Base-by-base conservation (phyloP, 2,888 invertebrate species). In the Neuroscelio doddi region DNA sequence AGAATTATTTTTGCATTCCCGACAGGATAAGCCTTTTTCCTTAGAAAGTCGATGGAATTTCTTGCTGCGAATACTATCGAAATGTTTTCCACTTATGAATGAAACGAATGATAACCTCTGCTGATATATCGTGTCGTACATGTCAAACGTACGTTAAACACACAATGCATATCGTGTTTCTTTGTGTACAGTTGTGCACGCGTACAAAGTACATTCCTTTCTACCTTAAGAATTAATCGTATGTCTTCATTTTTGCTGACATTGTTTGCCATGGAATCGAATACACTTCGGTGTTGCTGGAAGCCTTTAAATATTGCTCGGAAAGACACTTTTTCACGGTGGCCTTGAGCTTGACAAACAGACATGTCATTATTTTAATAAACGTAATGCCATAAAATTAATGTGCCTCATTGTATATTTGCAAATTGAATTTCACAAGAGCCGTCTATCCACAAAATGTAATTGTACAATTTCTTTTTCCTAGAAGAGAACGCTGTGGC, bases 91-190 rank as follows among this genome's bases (percentile, higher is more conserved):
- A 17, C 24, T 42, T 38, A 39, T 17, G 46, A 34, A 46, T 52
- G 29, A 44, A 41, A 29, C 47, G 39, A 45, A 36, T 51, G 41
- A 46, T 42, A 50, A 49, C 50, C 32, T 38, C 49, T 47, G 36
- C 17, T 24, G 47, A 26, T 44, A 21, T 27, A n/a, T n/a, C 39
- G 30, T 26, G 57, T 29, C 9, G 8, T 27, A 29, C 34, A 30
- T 12, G 24, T 41, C 38, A 34, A 30, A 38, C 38, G 36, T 24
- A n/a, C 16, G 39, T 39, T 39, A 9, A 26, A 42, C 42, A 42
- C 42, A 42, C n/a, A 10, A n/a, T 10, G 21, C 29, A 14, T 44
- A 44, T 44, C 44, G 44, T 21, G n/a, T 44, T 24, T 24, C 45
- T 27, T 17, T 5, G 12, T 1, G 30, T 12, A 51, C 46, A 34